These are phyloP conservation scores for Xanthia icteritia DNA, from an alignment of 2,888 invertebrate genomes.

Conservation along the genomic window DNA sequence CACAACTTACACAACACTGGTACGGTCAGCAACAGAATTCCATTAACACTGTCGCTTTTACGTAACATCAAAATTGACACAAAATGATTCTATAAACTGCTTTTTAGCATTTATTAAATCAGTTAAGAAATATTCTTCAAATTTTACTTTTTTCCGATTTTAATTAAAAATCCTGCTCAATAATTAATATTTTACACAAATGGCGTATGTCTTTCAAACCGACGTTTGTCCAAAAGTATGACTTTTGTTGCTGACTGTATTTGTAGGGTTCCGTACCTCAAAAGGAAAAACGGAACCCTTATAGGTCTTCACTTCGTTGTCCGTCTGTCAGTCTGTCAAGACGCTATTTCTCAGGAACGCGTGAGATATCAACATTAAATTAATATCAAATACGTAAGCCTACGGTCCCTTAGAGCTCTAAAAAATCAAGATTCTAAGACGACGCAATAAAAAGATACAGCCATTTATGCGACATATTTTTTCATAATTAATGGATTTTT, in stretches of 20 bases:
- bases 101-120: background rate
- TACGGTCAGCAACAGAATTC: background rate
- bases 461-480: too few species aligned
- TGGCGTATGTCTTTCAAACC: background rate
- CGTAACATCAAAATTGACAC: background rate
- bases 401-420: too few species aligned
- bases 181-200: too few species aligned
- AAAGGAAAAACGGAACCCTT: too few species aligned
- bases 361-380: too few species aligned
- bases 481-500: background rate
- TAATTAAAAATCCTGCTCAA: background rate
- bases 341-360: too few species aligned
- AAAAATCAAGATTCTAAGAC: too few species aligned
- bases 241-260: background rate
- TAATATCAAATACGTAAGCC: too few species aligned
- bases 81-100: background rate
- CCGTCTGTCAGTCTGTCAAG: too few species aligned
- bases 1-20: conserved; percentile 19
- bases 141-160: background rate
- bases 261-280: too few species aligned
- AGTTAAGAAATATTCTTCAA: background rate
- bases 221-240: background rate
- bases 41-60: background rate
- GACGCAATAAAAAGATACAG: too few species aligned
- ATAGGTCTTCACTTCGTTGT: too few species aligned